Base-by-base conservation (phyloP, 1,140 invertebrate species). In the Mya arenaria region DNA sequence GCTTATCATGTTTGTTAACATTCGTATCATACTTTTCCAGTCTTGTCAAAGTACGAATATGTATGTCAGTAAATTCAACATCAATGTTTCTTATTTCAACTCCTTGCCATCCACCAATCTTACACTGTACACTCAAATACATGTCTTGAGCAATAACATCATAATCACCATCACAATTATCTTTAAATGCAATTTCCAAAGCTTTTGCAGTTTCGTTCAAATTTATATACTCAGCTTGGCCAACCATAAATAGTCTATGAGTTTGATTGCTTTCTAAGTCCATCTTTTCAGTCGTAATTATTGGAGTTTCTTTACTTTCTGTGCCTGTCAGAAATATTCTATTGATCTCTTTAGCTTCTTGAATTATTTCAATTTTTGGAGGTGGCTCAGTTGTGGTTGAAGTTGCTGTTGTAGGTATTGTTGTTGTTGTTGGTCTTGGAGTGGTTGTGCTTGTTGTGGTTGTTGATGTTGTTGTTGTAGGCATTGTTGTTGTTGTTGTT, bases 131-230 rank as follows among this genome's bases (percentile, higher is more conserved):
- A 41, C 36, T 74, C 25, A 74, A 28, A 58, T 39, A 37, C 34
- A 34, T 74, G 25, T 39, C 62, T 32, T 37, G 32, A 25, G 60
- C 63, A 37, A 55, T 36, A 10, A 78, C 44, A 66, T 78, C 37
- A 56, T 60, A 74, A 28, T 28, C 28, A 13, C 30, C 34, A 41
- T 62, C 39, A 74, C 72, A 74, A 28, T 74, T 34, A 28, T 74
- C 55, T 19, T 3, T 13, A 63, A 74, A 74, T 19, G n/a, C 55
- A 25, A 74, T 6, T 30, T 74, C 55, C 3, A 63, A 17, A 52
- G 19, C 48, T n/a, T 17, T 10, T 1, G 19, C 25, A 1, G 28
- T 8, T 32, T 23, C n/a, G 17, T 19, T 63, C 34, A 32, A 28
- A 32, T 63, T 63, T 36, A 63, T 32, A 30, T 28, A 30, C 34